Base-by-base conservation (phyloP, 2,888 invertebrate species). In the Lordiphosa fenestrarum region DNA sequence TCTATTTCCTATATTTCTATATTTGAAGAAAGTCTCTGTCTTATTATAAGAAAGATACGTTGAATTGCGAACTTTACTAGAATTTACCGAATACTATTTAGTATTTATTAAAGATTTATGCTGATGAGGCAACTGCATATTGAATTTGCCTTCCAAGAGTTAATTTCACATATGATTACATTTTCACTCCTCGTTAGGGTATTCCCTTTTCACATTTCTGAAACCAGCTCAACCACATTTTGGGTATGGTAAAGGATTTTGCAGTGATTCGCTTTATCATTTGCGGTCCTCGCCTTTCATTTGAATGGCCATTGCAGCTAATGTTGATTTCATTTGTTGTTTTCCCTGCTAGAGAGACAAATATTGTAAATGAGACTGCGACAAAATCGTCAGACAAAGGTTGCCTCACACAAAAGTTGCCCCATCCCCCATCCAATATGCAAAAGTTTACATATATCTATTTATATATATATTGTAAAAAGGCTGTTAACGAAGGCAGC, bases 351-450 rank as follows among this genome's bases (percentile, higher is more conserved):
- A 57, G 56, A 53, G 57, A 64, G 75, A 71, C 73, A 75, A 77
- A 77, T 78, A 76, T 77, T 76, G 78, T 75, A 78, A 77, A 76
- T 76, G 77, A 76, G 77, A 77, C 72, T 76, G 77, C 77, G 76
- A 77, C 76, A 77, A 73, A 76, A 76, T 70, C 66, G 62, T 76
- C 67, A 69, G 74, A 73, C 73, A 73, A 73, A 73, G 54, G 73
- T 15, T 2, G 64, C 56, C 41, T 7, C 23, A 33, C 35, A 64
- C 57, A 55, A 58, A 69, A 63, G 53, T 53, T 54, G 48, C 59
- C 19, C n/a, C n/a, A n/a, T n/a, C n/a, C n/a, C 54, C 53, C 47
- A 35, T 41, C 46, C 48, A 41, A 41, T 37, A 53, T 25, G 23
- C 41, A 48, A 41, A 42, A 19, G 50, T 39, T 53, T 19, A 59